Conservation (phyloP, 2,888 invertebrate genomes). For the Agrochola litura region DNA sequence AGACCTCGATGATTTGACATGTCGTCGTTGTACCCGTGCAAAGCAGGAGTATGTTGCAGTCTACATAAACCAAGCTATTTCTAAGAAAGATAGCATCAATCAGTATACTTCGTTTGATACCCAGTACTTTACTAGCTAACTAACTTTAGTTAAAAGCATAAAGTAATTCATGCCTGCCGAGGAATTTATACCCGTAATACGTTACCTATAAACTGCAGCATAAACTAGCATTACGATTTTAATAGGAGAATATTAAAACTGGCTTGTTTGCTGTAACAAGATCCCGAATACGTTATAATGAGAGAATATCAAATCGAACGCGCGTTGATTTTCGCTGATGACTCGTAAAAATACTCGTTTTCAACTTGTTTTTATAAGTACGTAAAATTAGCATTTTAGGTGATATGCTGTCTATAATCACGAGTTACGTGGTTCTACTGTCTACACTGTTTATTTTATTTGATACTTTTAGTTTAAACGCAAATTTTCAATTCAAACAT, state of each 20-base stretch:
- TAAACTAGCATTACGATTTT: conserved; percentile 34
- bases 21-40: no score
- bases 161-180: conserved; percentile 2
- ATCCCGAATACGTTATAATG: conserved; percentile 33
- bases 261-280: conserved; percentile 4
- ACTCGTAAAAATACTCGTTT: conserved; percentile 35
- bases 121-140: no score
- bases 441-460: background rate
- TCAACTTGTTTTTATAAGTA: conserved; percentile 13
- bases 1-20: no score
- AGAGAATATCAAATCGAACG: conserved; percentile 18
- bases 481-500: background rate
- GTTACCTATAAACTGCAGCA: conserved; percentile 4
- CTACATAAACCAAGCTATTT: no score
- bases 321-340: conserved; percentile 30
- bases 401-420: background rate
- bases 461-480: background rate
- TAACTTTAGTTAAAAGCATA: background rate
- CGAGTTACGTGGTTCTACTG: conserved; percentile 6
- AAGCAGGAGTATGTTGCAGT: no score
- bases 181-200: conserved; percentile 8
- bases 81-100: no score
- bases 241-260: conserved; percentile 38
- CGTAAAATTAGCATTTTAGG: conserved; percentile 31
- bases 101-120: no score